Percentiles rank a stretch among this genome's conserved stretches.
Evolutionary conservation across 2,113 vertebrate genomes (phyloP).

Genomic region (Hippoglossus stenolepis): DNA sequence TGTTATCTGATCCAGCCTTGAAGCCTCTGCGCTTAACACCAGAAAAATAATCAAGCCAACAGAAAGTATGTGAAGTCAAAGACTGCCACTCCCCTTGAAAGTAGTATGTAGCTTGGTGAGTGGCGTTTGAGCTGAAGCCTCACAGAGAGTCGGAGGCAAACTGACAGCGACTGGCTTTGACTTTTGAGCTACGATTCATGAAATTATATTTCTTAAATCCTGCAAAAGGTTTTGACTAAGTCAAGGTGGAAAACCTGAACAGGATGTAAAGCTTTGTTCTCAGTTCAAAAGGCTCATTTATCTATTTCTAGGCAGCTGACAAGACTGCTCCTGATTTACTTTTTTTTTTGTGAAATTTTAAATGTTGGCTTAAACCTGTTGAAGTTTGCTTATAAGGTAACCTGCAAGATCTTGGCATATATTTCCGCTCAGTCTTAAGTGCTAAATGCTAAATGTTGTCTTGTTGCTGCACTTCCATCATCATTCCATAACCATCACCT

Average conservation of each 20-base stretch:
- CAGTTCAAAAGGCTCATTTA: constrained; percentile 24
- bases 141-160: not conserved
- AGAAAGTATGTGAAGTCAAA: constrained; percentile 74
- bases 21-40: constrained; percentile 64
- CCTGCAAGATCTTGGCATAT: not conserved
- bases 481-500: constrained; percentile 24
- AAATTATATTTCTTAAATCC: not conserved
- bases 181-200: not conserved
- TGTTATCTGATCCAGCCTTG: constrained; percentile 72
- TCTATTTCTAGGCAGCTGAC: constrained; percentile 38
- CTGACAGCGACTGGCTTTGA: not conserved
- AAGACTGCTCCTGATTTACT: constrained; percentile 47
- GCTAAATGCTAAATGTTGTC: constrained; percentile 8
- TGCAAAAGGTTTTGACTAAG: not conserved
- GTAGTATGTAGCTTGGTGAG: constrained; percentile 63
- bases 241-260: not conserved
- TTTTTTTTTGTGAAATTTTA: constrained; percentile 63
- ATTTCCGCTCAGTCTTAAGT: constrained; percentile 32
- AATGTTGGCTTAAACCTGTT: constrained; percentile 43
- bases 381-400: too few species aligned
- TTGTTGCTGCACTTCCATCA: not conserved
- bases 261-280: constrained; percentile 20
- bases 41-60: constrained; percentile 73
- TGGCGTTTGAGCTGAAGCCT: constrained; percentile 22
- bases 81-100: constrained; percentile 69